phyloP scores from a whole-genome alignment of 2,113 vertebrate species.

The Toxotes jaculatrix region DNA sequence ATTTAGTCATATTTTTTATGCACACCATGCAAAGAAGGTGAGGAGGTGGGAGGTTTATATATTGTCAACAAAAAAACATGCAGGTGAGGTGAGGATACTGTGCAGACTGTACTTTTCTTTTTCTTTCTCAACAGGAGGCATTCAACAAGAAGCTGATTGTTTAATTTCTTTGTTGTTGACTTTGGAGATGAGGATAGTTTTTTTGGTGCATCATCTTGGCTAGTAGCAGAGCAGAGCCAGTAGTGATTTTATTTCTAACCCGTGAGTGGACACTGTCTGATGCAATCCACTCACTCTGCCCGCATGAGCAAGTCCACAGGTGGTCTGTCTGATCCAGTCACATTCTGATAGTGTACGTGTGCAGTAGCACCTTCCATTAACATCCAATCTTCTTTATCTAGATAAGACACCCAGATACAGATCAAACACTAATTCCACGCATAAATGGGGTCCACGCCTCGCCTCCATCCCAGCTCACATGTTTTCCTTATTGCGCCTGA shows the following conservation, averaged over 20 bases:
- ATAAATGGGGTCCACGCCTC: conserved; percentile 6
- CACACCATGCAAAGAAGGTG: conserved; percentile 6
- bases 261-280: background rate
- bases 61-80: conserved; percentile 12
- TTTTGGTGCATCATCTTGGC: background rate
- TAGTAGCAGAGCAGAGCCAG: background rate
- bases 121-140: background rate
- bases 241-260: conserved; percentile 20
- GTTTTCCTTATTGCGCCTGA: conserved; percentile 21
- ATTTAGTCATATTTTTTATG: conserved; percentile 21
- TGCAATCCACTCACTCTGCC: conserved; percentile 26
- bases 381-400: conserved; percentile 23
- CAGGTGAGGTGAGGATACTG: background rate
- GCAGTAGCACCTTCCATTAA: conserved; percentile 28
- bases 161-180: conserved; percentile 1
- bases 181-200: conserved; percentile 8
- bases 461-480: background rate
- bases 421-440: conserved; percentile 29
- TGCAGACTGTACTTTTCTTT: background rate
- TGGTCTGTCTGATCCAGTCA: conserved; percentile 30
- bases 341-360: conserved; percentile 26
- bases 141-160: background rate
- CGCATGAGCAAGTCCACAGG: conserved; percentile 30
- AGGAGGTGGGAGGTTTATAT: background rate
- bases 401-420: conserved; percentile 44